These are phyloP conservation scores for Cheilosia urbana DNA, from an alignment of 2,888 invertebrate species.

Conservation along the genomic window DNA sequence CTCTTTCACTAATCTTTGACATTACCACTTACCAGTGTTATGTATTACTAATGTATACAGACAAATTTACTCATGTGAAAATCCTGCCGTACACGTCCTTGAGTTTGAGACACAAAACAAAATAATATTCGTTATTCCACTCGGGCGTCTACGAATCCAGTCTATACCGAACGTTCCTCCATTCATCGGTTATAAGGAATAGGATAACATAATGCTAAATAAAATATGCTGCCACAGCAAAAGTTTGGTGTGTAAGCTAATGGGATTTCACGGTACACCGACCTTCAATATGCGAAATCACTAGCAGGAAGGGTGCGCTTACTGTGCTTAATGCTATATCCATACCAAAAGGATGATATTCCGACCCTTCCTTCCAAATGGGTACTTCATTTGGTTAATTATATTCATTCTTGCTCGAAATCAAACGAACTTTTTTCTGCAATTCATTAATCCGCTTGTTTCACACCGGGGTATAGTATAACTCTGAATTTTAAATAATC, in stretches of 20 bases:
- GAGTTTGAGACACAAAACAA: not conserved
- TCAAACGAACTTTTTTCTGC: not conserved
- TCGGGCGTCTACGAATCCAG: not conserved
- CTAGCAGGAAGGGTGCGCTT: not conserved
- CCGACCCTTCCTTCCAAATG: not conserved
- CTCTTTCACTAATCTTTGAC: not conserved
- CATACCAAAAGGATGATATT: not conserved
- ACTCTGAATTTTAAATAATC: not conserved
- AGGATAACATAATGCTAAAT: constrained; percentile 10
- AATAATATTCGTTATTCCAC: not conserved
- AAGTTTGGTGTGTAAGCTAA: constrained; percentile 22
- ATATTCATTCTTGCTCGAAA: not conserved
- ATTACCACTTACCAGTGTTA: not conserved
- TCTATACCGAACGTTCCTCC: not conserved
- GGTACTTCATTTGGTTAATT: constrained; percentile 1
- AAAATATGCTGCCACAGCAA: constrained; percentile 12
- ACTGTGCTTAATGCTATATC: too few species aligned
- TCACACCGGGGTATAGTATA: not conserved
- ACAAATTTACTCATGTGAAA: not conserved
- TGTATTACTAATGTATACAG: not conserved
- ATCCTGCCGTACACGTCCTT: not conserved
- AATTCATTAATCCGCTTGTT: constrained; percentile 5
- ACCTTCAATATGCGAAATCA: constrained; percentile 3
- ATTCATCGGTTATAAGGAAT: not conserved
- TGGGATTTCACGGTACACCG: constrained; percentile 33